Evolutionary conservation across 2,113 vertebrate species (phyloP), one percentile per base, ranked within the genome.

Genomic region (Petroica traversi): DNA sequence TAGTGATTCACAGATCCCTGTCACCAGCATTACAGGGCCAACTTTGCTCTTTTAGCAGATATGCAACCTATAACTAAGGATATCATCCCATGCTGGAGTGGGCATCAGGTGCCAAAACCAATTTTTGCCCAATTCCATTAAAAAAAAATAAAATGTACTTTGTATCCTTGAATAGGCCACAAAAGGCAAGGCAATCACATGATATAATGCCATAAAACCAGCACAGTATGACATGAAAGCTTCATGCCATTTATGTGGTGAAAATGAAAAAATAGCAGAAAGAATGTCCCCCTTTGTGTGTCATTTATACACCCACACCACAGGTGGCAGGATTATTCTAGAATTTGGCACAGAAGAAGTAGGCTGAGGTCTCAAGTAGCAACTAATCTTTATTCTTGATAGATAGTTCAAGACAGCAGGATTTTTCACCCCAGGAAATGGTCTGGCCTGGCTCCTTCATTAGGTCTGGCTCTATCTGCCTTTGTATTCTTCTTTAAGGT

Each of bases 341-440:
- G 80, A 93, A 85, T 93, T 85, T 96, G 91, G 92, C 95, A 96
- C 12, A 90, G 88, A 95, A 93, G 91, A 25, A 96, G 67, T 55
- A 97, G 87, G 87, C 25, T 96, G 95, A 96, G 92, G 33, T 74
- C 79, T 94, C 76, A 86, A 91, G 59, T 91, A 96, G 72, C 40
- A 94, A 78, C 80, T 96, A 82, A 96, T 96, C 96, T 97, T 97
- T 95, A 97, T 95, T 96, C 92, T 88, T 80, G 48, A 59, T 29
- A 89, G 80, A 87, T 33, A 84, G 86, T 43, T 91, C 62, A 93
- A 77, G 90, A 45, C 43, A 94, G 75, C 52, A 46, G 87, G 80
- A 46, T 31, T 95, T 92, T 92, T 95, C 87, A 91, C 88, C 75
- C 83, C 57, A 62, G 79, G 89, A 89, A 85, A 68, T 36, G 49